Conservation (phyloP, 2,888 invertebrate species). For the Acrobasis consociella region DNA sequence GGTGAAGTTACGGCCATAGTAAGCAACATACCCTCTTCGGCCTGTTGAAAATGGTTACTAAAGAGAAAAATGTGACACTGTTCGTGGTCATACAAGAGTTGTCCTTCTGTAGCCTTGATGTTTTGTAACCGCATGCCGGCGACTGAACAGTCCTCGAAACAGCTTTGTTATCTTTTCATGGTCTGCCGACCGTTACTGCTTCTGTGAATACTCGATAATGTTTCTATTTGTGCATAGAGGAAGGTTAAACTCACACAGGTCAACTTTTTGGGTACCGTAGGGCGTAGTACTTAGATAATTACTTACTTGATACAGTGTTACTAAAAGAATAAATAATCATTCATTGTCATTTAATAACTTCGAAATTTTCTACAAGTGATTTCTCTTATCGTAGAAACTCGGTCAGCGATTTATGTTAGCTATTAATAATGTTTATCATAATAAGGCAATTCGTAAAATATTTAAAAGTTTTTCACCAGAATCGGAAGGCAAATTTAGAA, state of each 20-base stretch:
- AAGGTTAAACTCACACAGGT: neutral
- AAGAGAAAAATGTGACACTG: too few relatives aligned
- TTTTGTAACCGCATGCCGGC: slow-evolving; percentile 33
- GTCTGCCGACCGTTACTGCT: slow-evolving; percentile 43
- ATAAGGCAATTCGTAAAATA: neutral
- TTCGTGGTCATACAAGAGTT: neutral
- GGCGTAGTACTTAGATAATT: neutral
- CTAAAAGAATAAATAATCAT: neutral
- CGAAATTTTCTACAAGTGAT: too few relatives aligned
- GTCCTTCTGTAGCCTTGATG: neutral
- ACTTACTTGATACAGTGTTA: neutral
- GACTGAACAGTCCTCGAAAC: slow-evolving; percentile 14
- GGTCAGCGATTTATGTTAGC: too few relatives aligned
- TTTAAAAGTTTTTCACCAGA: neutral
- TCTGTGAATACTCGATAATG: slow-evolving; percentile 18
- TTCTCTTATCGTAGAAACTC: too few relatives aligned
- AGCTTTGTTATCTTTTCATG: slow-evolving; percentile 57
- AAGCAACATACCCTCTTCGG: too few relatives aligned
- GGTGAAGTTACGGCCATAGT: too few relatives aligned
- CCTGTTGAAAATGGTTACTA: too few relatives aligned
- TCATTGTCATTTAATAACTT: too few relatives aligned
- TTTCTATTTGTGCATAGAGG: slow-evolving; percentile 14
- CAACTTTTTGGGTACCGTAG: neutral
- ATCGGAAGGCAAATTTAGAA: neutral
- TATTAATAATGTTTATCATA: neutral